Base-by-base conservation (phyloP, 1,140 invertebrate species). In the Charaxes varanes region DNA sequence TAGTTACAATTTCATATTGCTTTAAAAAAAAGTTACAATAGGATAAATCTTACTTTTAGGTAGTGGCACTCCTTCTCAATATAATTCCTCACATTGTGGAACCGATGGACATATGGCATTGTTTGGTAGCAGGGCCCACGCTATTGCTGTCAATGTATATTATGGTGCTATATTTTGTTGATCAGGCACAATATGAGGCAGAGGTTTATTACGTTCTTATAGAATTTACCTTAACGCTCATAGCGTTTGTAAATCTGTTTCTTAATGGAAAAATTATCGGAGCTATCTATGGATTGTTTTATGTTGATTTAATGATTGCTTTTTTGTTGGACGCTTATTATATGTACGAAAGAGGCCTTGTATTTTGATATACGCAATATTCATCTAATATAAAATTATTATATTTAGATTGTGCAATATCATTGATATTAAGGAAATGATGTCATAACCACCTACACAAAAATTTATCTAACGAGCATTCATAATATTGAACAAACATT, bases 51-150 rank as follows among this genome's bases (percentile, higher is more conserved):
- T 70, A 55, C 50, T 81, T 81, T 73, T 81, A 81, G 77, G 72
- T 72, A 71, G 53, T 78, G 57, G 72, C 74, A 47, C 66, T 81
- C 13, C 64, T 79, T 12, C 70, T 81, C 57, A 73, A 66, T 70
- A 67, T 81, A 42, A 53, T 79, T 28, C 70, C 77, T 34, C 59
- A 73, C 53, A 64, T 78, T 52, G 73, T 77, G 66, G 59, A 61
- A 24, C 68, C 78, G 1, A 30, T 73, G 59, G 70, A 77, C 26
- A 15, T 47, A 4, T 57, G 54, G 40, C 55, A 69, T 19, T 79
- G 74, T 43, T 31, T 79, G 41, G 72, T 74, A 0, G 61, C 72
- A 7, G 70, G 27, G 6, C 72, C 78, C 13, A 79, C 74, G 12
- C 58, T 79, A 22, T 69, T 82, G 68, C 50, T 76, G 37, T 73